These are phyloP conservation scores for Orchesellides sinensis DNA, from an alignment of 2,888 invertebrate genomes.

Conservation along the genomic window DNA sequence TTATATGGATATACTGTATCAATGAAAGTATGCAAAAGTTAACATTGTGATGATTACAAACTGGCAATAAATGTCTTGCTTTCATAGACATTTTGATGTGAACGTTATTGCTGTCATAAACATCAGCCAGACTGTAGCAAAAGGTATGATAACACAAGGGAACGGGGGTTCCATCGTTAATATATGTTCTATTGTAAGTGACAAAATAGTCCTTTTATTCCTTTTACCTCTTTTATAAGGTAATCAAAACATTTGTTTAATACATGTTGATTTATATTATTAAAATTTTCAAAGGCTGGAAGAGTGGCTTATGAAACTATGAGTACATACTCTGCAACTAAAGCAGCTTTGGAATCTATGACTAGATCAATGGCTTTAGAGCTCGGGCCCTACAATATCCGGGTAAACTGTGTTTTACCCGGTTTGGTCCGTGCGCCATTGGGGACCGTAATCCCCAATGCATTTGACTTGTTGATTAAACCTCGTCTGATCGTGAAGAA, in stretches of 20 bases:
- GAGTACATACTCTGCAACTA: conserved; percentile 77
- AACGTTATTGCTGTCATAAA: not conserved
- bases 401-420: conserved; percentile 32
- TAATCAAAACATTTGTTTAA: not conserved
- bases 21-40: too few species aligned
- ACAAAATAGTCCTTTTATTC: too few species aligned
- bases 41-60: too few species aligned
- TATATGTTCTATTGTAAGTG: conserved; percentile 14
- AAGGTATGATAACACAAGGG: not conserved
- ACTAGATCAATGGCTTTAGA: conserved; percentile 36
- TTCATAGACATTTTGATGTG: conserved; percentile 3
- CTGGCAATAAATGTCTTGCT: not conserved
- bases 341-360: conserved; percentile 79
- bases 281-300: not conserved
- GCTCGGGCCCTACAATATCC: conserved; percentile 24
- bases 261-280: not conserved
- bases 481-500: conserved; percentile 76
- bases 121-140: conserved; percentile 1
- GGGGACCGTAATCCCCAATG: conserved; percentile 65
- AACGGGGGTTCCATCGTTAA: conserved; percentile 56
- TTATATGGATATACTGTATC: too few species aligned
- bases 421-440: conserved; percentile 76
- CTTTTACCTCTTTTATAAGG: not conserved
- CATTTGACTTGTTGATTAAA: conserved; percentile 67
- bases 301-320: not conserved